These are phyloP conservation scores for Trichomalopsis sarcophagae DNA, from an alignment of 1,140 invertebrate species.

Conservation along the genomic window DNA sequence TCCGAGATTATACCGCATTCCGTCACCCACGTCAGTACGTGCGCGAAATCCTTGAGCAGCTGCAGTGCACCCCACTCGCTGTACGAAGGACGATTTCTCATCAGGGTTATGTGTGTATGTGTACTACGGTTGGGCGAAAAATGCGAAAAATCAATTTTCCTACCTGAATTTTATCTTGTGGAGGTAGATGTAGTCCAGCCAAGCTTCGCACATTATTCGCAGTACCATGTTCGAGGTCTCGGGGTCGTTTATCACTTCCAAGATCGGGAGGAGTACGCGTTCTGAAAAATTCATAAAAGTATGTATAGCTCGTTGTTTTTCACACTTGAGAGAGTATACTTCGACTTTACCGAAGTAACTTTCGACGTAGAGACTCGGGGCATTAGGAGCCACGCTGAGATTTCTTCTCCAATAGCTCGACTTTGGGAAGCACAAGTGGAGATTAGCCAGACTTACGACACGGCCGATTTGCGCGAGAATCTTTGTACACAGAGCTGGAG, in stretches of 20 bases:
- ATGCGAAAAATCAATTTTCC: constrained; percentile 51
- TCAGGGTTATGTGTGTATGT: too few relatives aligned
- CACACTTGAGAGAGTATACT: not conserved
- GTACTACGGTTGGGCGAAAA: not conserved
- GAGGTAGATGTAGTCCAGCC: constrained; percentile 88
- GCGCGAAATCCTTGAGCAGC: constrained; percentile 84
- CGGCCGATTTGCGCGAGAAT: constrained; percentile 83
- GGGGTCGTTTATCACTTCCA: constrained; percentile 83
- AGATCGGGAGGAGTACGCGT: constrained; percentile 83
- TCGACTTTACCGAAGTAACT: constrained; percentile 78
- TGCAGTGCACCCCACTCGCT: constrained; percentile 82
- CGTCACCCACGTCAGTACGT: constrained; percentile 83
- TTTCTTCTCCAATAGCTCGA: constrained; percentile 79
- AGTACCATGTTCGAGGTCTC: constrained; percentile 84
- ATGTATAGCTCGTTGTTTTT: not conserved
- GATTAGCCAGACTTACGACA: constrained; percentile 83
- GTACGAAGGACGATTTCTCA: not conserved
- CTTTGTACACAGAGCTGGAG: constrained; percentile 80
- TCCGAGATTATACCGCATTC: constrained; percentile 77
- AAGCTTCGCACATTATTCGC: constrained; percentile 87
- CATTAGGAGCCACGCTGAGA: constrained; percentile 65
- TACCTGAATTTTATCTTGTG: constrained; percentile 87
- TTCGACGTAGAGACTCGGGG: constrained; percentile 77
- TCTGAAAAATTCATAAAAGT: constrained; percentile 74
- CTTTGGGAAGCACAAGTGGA: constrained; percentile 85